phyloP scores from a whole-genome alignment of 2,797 vertebrate genomes.

The Urocyon cinereoargenteus region DNA sequence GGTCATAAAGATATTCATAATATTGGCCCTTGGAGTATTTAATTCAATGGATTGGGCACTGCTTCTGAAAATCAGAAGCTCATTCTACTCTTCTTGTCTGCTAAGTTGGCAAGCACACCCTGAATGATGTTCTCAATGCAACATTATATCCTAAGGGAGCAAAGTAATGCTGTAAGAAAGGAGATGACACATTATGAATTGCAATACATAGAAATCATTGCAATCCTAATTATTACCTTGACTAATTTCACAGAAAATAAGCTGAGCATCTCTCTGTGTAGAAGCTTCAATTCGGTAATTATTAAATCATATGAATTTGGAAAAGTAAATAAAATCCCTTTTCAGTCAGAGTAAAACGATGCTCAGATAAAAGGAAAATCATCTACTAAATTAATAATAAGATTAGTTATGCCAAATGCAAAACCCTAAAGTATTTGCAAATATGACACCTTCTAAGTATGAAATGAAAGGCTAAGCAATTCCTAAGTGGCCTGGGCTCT shows the following conservation, averaged over 20 bases:
- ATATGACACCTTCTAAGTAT: background rate
- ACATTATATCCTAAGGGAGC: background rate
- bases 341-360: background rate
- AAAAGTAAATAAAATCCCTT: constrained; percentile 31
- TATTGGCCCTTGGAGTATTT: background rate
- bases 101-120: background rate
- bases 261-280: background rate
- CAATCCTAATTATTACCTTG: background rate
- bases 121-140: background rate
- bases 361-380: background rate
- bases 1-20: background rate
- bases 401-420: background rate
- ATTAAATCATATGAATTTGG: background rate
- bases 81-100: background rate
- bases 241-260: constrained; percentile 35
- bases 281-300: background rate
- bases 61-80: background rate
- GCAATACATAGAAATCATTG: background rate
- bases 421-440: background rate
- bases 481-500: background rate
- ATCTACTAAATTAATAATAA: background rate
- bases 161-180: background rate
- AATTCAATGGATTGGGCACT: too few species aligned
- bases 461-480: background rate
- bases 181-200: background rate